Conservation (phyloP, 2,888 invertebrate genomes). For the Torymus aiolomorphi region DNA sequence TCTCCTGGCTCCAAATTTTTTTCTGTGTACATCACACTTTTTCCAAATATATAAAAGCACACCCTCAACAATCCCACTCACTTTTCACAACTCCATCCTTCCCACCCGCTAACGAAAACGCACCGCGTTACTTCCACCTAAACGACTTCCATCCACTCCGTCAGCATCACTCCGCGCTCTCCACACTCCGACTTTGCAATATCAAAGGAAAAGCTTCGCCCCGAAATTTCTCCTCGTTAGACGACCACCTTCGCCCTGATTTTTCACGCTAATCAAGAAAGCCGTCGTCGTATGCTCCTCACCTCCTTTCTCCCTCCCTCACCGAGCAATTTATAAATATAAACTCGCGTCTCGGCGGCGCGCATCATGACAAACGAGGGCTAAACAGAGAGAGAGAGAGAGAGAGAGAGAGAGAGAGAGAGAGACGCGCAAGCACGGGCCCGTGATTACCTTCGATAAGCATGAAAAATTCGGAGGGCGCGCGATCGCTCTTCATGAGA, state of each 20-base stretch:
- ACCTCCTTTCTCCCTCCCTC: too few relatives aligned
- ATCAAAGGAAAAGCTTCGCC: neutral
- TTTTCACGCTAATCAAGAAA: conserved; percentile 51
- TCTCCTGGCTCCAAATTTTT: too few relatives aligned
- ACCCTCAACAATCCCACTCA: too few relatives aligned
- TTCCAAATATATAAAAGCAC: too few relatives aligned
- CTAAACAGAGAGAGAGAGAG: too few relatives aligned
- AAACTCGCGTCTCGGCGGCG: conserved; percentile 30
- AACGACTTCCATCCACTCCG: neutral
- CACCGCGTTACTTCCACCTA: conserved; percentile 1
- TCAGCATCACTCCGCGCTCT: neutral
- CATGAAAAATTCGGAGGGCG: conserved; percentile 50
- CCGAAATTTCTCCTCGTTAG: conserved; percentile 50
- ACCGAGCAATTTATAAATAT: conserved; percentile 54
- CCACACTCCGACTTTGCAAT: neutral
- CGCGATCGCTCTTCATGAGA: conserved; percentile 44
- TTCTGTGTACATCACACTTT: too few relatives aligned
- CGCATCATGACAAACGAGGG: conserved; percentile 43
- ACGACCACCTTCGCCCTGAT: neutral
- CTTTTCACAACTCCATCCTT: too few relatives aligned
- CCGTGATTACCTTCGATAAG: conserved; percentile 43
- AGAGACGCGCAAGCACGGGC: neutral
- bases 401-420: conserved; percentile 14
- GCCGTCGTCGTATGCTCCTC: neutral
- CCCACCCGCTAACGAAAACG: neutral